Percentiles rank a stretch among this genome's conserved stretches.
These are phyloP conservation scores for Platycnemis pennipes DNA, from an alignment of 2,888 invertebrate genomes.

Conservation along the genomic window DNA sequence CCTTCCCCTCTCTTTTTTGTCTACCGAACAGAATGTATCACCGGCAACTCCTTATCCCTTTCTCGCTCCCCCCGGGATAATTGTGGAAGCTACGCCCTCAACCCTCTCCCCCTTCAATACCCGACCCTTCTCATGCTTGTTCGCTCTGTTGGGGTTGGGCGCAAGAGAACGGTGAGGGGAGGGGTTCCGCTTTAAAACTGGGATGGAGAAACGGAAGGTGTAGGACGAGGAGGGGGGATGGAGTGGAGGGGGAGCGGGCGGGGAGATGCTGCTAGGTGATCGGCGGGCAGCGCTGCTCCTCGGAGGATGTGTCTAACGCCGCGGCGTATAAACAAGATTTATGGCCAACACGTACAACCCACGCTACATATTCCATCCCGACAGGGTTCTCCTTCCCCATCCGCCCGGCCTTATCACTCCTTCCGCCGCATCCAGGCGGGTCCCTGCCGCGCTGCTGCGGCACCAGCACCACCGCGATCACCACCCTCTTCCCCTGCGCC, in stretches of 20 bases:
- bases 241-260: neutral
- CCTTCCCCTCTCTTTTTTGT: neutral
- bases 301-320: constrained; percentile 60
- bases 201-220: neutral
- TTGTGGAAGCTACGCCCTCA: neutral
- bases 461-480: neutral
- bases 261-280: neutral
- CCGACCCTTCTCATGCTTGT: neutral
- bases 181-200: neutral
- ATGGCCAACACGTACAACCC: constrained; percentile 65
- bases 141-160: neutral
- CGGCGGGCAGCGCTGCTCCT: constrained; percentile 34
- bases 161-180: neutral
- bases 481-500: neutral
- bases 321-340: constrained; percentile 64
- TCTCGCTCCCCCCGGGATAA: neutral
- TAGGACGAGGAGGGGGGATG: neutral
- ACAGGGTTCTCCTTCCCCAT: neutral
- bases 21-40: neutral
- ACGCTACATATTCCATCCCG: constrained; percentile 50
- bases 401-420: neutral
- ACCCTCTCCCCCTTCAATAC: neutral
- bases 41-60: neutral
- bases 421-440: constrained; percentile 17
- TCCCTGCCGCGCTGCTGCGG: neutral